Evolutionary conservation across 2,888 invertebrate genomes (phyloP).

Genomic region (Frankliniella fusca): DNA sequence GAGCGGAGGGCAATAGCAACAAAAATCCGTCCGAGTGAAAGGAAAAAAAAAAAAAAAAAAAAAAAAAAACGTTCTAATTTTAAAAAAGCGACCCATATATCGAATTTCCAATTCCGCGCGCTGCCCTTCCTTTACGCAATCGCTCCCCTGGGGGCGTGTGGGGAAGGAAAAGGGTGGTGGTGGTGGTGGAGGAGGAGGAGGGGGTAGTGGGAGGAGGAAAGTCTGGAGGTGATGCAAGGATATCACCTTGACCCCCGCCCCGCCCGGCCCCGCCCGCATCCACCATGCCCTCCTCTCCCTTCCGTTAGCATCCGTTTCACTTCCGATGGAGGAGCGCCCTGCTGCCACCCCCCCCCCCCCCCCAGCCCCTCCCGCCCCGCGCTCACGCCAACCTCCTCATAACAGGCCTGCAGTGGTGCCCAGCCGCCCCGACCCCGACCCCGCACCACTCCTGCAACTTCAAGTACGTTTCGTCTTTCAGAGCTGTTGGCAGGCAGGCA

Average conservation of each 20-base stretch:
- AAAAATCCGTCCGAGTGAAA: no score
- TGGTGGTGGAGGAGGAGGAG: neutral
- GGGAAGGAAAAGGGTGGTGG: neutral
- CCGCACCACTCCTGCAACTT: no score
- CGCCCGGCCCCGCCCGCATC: neutral
- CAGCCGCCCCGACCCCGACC: no score
- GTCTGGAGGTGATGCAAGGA: no score
- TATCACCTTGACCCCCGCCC: slow-evolving; percentile 2
- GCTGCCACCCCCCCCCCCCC: neutral
- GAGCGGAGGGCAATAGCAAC: no score
- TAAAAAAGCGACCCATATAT: no score
- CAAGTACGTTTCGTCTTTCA: no score
- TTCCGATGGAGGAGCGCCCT: neutral
- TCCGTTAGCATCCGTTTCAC: slow-evolving; percentile 5
- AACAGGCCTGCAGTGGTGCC: no score
- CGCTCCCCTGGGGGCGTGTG: neutral
- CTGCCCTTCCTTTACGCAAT: neutral
- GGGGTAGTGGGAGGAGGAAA: neutral
- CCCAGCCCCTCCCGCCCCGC: neutral
- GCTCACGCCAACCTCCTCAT: neutral
- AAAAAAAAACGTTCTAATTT: no score
- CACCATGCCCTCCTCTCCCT: neutral
- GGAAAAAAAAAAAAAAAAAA: no score
- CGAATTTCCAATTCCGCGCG: no score
- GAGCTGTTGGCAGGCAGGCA: no score